A percentile compares a stretch with the other conserved stretches of the same genome.
Evolutionary conservation across 1,140 invertebrate genomes (phyloP).

Genomic region (Amyelois transitella): DNA sequence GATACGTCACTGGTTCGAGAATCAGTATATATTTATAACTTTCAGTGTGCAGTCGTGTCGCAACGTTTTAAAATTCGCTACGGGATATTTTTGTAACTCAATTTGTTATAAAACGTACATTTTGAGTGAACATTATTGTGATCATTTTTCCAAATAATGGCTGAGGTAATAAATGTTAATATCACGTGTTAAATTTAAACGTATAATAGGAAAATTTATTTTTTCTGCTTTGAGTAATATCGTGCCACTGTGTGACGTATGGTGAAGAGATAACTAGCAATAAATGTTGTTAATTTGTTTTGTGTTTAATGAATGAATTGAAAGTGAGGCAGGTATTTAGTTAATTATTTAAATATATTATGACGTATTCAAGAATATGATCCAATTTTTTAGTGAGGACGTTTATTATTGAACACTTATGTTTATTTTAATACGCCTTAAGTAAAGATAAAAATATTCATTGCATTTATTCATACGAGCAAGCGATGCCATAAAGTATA

Average conservation of each 20-base stretch:
- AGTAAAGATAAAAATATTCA: too few species aligned
- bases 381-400: too few species aligned
- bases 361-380: too few species aligned
- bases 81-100: constrained; percentile 50
- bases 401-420: too few species aligned
- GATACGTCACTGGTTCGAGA: constrained; percentile 21
- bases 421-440: too few species aligned
- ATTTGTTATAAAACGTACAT: constrained; percentile 39
- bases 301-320: neutral
- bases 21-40: constrained; percentile 60
- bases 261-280: constrained; percentile 15
- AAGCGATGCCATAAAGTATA: too few species aligned
- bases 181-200: constrained; percentile 1
- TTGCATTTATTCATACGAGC: too few species aligned
- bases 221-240: constrained; percentile 32
- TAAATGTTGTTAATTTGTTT: too few species aligned
- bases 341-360: too few species aligned
- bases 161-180: constrained; percentile 45
- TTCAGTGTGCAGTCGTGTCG: constrained; percentile 33
- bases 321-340: neutral
- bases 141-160: constrained; percentile 26
- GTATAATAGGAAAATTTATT: constrained; percentile 17
- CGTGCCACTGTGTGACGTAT: constrained; percentile 35
- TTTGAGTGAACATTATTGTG: constrained; percentile 6
- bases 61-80: constrained; percentile 7